Evolutionary conservation across 2,888 invertebrate species (phyloP).

Genomic region (Drosophila paranaensis): DNA sequence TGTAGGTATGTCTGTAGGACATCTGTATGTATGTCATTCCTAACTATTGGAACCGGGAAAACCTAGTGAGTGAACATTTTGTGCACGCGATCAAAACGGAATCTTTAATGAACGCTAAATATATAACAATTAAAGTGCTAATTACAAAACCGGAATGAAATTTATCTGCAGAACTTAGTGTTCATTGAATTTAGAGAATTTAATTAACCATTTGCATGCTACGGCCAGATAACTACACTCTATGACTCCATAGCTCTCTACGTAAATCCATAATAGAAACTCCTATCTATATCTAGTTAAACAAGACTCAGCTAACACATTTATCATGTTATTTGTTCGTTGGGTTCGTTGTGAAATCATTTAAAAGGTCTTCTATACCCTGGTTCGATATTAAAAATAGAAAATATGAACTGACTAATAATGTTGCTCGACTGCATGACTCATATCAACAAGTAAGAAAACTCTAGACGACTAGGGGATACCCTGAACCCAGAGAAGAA

Average conservation of each 20-base stretch:
- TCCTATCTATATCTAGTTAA: constrained; percentile 18
- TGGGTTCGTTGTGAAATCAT: neutral
- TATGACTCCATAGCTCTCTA: neutral
- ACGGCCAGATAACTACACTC: constrained; percentile 14
- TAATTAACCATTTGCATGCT: constrained; percentile 35
- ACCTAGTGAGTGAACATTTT: constrained; percentile 12
- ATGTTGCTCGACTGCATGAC: neutral
- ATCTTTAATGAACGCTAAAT: constrained; percentile 52
- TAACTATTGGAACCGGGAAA: constrained; percentile 15
- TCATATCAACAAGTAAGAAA: neutral
- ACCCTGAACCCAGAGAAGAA: too few species aligned
- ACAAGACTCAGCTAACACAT: neutral
- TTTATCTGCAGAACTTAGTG: constrained; percentile 7
- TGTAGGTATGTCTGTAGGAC: neutral
- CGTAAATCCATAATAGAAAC: neutral
- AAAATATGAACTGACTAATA: neutral
- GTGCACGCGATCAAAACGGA: constrained; percentile 17
- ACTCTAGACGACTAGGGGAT: too few species aligned
- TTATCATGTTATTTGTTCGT: neutral
- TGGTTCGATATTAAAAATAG: neutral
- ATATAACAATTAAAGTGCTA: constrained; percentile 65
- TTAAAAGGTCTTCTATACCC: neutral
- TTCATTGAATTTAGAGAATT: constrained; percentile 21
- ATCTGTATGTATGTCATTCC: neutral
- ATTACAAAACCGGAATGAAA: constrained; percentile 24